Conservation (phyloP, 2,797 vertebrate genomes). For the Tachyglossus aculeatus region DNA sequence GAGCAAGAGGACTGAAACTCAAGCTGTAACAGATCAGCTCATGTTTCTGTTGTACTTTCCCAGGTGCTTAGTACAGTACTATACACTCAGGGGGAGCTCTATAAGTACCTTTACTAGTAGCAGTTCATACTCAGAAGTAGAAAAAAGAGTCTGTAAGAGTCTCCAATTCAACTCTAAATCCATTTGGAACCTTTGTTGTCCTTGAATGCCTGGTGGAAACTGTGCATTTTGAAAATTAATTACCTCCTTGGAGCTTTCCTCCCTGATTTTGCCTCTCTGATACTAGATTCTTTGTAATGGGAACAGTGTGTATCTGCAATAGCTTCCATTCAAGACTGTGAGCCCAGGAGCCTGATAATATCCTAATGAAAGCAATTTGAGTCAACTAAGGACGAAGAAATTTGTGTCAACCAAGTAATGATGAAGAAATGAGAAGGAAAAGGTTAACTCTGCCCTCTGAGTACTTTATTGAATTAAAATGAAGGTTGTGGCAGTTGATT, state of each 20-base stretch:
- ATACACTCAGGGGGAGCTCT: no score
- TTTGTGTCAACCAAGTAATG: slow-evolving; percentile 30
- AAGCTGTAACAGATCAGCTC: no score
- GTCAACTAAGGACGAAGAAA: slow-evolving; percentile 24
- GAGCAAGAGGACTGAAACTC: no score
- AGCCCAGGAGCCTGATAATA: not conserved
- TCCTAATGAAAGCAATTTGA: slow-evolving; percentile 39
- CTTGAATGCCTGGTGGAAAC: no score
- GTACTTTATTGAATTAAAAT: slow-evolving; percentile 26
- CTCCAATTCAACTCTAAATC: not conserved
- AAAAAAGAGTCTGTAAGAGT: no score
- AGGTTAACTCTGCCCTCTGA: slow-evolving; percentile 7
- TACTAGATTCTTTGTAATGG: not conserved
- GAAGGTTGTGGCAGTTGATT: slow-evolving; percentile 4
- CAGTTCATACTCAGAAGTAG: no score
- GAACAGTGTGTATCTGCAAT: not conserved
- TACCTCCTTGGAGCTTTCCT: not conserved
- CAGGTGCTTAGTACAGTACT: no score
- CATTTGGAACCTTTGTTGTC: not conserved
- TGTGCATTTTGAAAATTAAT: not conserved
- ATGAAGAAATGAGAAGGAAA: slow-evolving; percentile 18
- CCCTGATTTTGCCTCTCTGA: not conserved
- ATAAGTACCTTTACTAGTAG: no score
- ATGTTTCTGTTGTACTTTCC: no score
- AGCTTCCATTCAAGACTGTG: not conserved